These are phyloP conservation scores for Nomada ruficornis DNA, from an alignment of 2,888 invertebrate species.

Conservation along the genomic window DNA sequence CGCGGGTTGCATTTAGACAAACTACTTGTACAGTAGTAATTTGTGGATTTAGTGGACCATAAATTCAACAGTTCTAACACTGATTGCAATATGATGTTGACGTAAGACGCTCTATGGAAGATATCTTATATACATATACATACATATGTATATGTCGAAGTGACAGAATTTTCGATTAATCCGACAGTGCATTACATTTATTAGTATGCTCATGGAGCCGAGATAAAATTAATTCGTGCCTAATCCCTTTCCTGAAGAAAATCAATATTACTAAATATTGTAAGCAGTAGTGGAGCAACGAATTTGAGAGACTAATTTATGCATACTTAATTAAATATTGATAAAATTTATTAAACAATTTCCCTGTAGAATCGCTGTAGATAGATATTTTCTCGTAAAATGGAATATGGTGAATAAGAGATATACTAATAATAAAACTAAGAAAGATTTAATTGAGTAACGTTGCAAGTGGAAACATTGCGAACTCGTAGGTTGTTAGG, in stretches of 20 bases:
- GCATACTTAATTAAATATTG: too few relatives aligned
- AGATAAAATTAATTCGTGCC: neutral
- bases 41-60: constrained; percentile 58
- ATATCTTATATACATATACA: constrained; percentile 23
- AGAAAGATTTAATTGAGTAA: neutral
- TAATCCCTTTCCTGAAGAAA: neutral
- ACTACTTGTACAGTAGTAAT: constrained; percentile 51
- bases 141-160: too few relatives aligned
- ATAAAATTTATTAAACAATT: too few relatives aligned
- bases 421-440: neutral
- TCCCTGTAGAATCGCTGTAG: too few relatives aligned
- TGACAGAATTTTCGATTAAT: constrained; percentile 41
- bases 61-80: constrained; percentile 54
- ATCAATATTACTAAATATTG: too few relatives aligned
- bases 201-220: neutral
- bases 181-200: constrained; percentile 1
- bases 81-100: constrained; percentile 61
- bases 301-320: too few relatives aligned
- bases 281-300: too few relatives aligned
- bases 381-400: too few relatives aligned
- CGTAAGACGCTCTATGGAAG: constrained; percentile 38
- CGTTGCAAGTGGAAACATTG: neutral
- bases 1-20: constrained; percentile 30
- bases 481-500: neutral
- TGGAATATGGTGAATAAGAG: too few relatives aligned